These are phyloP conservation scores for Rhinatrema bivittatum DNA, from an alignment of 2,797 vertebrate species.

Conservation along the genomic window DNA sequence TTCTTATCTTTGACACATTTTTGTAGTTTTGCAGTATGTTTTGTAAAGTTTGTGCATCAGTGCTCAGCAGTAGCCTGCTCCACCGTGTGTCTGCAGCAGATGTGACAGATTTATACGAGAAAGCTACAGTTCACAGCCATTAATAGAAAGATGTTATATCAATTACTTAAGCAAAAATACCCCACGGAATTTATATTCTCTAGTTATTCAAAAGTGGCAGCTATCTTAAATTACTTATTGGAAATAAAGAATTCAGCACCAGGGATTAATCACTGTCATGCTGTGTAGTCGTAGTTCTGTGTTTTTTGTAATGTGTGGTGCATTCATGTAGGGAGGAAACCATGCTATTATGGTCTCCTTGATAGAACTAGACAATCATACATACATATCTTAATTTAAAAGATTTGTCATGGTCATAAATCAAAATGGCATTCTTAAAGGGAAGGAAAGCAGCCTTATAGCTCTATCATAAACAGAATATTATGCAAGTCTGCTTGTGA, in stretches of 20 bases:
- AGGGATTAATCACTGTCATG: constrained; percentile 60
- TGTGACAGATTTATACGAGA: constrained; percentile 38
- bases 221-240: constrained; percentile 54
- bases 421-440: constrained; percentile 48
- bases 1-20: too few relatives aligned
- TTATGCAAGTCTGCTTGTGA: too few relatives aligned
- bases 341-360: constrained; percentile 45
- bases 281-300: constrained; percentile 17
- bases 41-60: constrained; percentile 24
- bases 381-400: constrained; percentile 66
- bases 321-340: constrained; percentile 55
- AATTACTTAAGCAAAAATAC: constrained; percentile 49
- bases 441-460: constrained; percentile 22
- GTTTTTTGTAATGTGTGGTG: constrained; percentile 28
- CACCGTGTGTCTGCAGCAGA: constrained; percentile 2
- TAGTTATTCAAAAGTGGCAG: constrained; percentile 51
- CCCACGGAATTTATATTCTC: constrained; percentile 40
- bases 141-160: constrained; percentile 54
- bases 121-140: constrained; percentile 44
- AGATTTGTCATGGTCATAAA: constrained; percentile 53
- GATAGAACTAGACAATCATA: constrained; percentile 65
- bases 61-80: constrained; percentile 13
- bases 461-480: constrained; percentile 3
- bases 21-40: constrained; percentile 5
- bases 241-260: constrained; percentile 47